Base-by-base conservation (phyloP, 2,888 invertebrate species). In the Syrphus vitripennis region DNA sequence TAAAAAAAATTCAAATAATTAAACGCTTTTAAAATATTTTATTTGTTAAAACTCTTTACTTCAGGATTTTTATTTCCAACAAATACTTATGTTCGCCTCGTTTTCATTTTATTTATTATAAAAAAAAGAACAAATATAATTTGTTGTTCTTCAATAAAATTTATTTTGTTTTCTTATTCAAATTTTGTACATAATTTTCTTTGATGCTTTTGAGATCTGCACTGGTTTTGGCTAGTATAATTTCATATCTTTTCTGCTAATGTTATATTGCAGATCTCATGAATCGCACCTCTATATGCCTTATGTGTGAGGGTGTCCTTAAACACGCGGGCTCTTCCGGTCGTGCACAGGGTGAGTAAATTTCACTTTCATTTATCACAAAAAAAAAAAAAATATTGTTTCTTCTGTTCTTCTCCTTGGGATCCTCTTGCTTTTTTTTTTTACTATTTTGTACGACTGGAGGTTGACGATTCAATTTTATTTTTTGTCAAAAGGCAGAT, bases 251-350 rank as follows among this genome's bases (percentile, higher is more conserved):
- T 76, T 67, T 75, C 65, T 63, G 74, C 63, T 75, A 53, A 75
- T 53, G n/a, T 74, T 74, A 50, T 74, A 74, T 75, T 67, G 76
- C 76, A 76, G 76, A 76, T 76, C 65, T 76, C 55, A 76, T 76
- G 76, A 57, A 76, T 76, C 76, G 76, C 55, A 57, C 65, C 57
- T 76, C 45, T 67, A 76, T 57, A 55, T 76, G 76, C 45, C 76
- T 76, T 45, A 76, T 65, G 65, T 76, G 76, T 76, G 67, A 76
- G 57, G 67, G 76, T 16, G 67, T 76, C 45, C 57, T 76, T 45
- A 76, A 67, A 21, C 55, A 67, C 57, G 31, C 57, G 45, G 76
- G 76, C 57, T 57, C 55, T 9, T 57, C 67, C 34, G 67, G 76
- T 42, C 76, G 76, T 57, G 31, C 76, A 67, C 76, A 76, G 53